These are phyloP conservation scores for Mastomys coucha DNA, from an alignment of 2,113 vertebrate genomes.

Conservation along the genomic window DNA sequence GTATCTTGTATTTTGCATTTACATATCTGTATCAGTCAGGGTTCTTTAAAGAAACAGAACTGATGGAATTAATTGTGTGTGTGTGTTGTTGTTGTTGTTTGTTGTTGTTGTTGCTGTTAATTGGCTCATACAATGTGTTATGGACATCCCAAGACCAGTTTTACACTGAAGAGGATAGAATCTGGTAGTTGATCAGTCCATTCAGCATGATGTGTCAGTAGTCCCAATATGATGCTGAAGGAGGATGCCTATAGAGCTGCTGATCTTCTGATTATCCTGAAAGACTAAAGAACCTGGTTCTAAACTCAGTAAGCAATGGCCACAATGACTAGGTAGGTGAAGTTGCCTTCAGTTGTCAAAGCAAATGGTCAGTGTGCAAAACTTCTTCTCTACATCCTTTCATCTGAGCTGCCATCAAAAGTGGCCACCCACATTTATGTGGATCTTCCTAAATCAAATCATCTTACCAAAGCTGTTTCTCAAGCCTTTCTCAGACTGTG, in stretches of 20 bases:
- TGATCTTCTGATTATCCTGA: neutral
- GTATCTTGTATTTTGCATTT: neutral
- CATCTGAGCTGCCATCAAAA: no score
- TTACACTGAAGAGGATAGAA: neutral
- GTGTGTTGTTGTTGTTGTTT: no score
- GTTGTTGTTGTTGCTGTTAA: neutral
- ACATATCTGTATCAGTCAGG: neutral
- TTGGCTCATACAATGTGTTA: neutral
- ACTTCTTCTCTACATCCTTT: neutral
- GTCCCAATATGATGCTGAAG: neutral
- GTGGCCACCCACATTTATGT: neutral
- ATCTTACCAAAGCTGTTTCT: neutral
- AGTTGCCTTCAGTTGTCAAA: neutral
- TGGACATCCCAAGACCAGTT: neutral
- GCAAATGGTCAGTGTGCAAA: rapidly evolving
- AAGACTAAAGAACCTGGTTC: neutral
- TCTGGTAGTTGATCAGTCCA: neutral
- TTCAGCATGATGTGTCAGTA: neutral
- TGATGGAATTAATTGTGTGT: neutral
- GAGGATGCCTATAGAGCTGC: neutral
- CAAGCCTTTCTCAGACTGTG: no score
- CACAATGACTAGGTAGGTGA: neutral
- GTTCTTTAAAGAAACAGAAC: neutral
- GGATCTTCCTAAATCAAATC: neutral
- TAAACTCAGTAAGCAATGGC: neutral